Percentiles rank a stretch among this genome's conserved stretches.
Evolutionary conservation across 2,888 invertebrate genomes (phyloP).

Genomic region (Drosophila kuntzei): DNA sequence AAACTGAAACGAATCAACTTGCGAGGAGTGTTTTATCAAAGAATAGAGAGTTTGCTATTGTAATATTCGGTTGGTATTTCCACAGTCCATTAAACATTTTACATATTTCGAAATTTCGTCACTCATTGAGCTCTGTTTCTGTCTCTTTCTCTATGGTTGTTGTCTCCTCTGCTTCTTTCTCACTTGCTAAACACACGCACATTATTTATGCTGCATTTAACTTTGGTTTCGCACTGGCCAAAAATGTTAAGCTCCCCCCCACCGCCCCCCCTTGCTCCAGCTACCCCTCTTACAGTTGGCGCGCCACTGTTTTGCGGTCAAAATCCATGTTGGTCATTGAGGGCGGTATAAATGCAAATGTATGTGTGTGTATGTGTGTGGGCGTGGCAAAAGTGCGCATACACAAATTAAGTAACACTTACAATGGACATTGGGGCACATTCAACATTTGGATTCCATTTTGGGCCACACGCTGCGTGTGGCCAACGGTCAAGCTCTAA

Average conservation of each 20-base stretch:
- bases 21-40: not conserved
- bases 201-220: slow-evolving; percentile 82
- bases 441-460: slow-evolving; percentile 68
- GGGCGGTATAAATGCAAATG: not conserved
- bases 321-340: slow-evolving; percentile 58
- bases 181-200: slow-evolving; percentile 57
- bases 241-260: slow-evolving; percentile 34
- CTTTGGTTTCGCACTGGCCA: slow-evolving; percentile 70
- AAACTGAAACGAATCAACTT: slow-evolving; percentile 8
- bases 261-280: not conserved
- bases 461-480: slow-evolving; percentile 67
- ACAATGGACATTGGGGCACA: slow-evolving; percentile 58
- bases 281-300: slow-evolving; percentile 34
- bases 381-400: slow-evolving; percentile 64
- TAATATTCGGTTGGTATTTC: slow-evolving; percentile 5
- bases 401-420: slow-evolving; percentile 80
- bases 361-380: slow-evolving; percentile 2
- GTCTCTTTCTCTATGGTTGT: not conserved
- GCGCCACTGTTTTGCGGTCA: slow-evolving; percentile 76
- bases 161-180: not conserved
- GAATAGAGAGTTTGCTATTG: not conserved
- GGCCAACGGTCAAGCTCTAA: slow-evolving; percentile 43
- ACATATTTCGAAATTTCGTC: slow-evolving; percentile 8
- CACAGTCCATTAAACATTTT: slow-evolving; percentile 11
- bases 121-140: not conserved